Conservation (phyloP, 2,888 invertebrate species). For the Phortica magna region DNA sequence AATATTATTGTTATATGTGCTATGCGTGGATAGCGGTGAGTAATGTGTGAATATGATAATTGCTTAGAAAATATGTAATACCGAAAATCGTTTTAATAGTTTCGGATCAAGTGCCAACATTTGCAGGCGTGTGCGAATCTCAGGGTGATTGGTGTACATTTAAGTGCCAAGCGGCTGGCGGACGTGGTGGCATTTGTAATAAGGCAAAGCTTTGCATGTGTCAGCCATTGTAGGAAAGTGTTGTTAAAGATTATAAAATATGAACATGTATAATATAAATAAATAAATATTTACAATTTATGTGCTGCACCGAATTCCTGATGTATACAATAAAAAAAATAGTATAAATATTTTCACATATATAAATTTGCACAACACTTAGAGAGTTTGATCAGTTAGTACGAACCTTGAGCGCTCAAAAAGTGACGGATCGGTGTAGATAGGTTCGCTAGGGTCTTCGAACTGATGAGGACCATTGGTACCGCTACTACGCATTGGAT, state of each 20-base stretch:
- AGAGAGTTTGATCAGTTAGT: background rate
- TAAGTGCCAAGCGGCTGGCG: slow-evolving; percentile 65
- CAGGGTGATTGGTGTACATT: slow-evolving; percentile 64
- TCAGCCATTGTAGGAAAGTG: slow-evolving; percentile 53
- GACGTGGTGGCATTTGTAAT: slow-evolving; percentile 66
- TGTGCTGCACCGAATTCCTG: slow-evolving; percentile 5
- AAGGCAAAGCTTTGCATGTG: slow-evolving; percentile 65
- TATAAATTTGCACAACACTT: background rate
- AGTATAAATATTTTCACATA: background rate
- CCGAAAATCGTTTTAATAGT: slow-evolving; percentile 39
- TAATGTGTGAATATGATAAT: slow-evolving; percentile 6
- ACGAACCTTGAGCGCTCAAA: slow-evolving; percentile 88
- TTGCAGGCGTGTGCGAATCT: slow-evolving; percentile 59
- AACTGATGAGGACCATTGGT: slow-evolving; percentile 79
- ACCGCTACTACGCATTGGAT: slow-evolving; percentile 79
- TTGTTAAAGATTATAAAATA: background rate
- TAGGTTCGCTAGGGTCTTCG: slow-evolving; percentile 94
- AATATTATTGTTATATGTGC: slow-evolving; percentile 47
- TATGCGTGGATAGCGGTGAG: slow-evolving; percentile 49
- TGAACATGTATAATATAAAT: background rate
- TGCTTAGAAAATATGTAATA: background rate
- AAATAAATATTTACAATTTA: slow-evolving; percentile 26
- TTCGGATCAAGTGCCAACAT: slow-evolving; percentile 50
- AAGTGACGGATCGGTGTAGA: slow-evolving; percentile 94
- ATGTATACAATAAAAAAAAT: background rate